A percentile compares a stretch with the other conserved stretches of the same genome.
These are phyloP conservation scores for Atta colombica DNA, from an alignment of 1,140 invertebrate genomes.

Conservation along the genomic window DNA sequence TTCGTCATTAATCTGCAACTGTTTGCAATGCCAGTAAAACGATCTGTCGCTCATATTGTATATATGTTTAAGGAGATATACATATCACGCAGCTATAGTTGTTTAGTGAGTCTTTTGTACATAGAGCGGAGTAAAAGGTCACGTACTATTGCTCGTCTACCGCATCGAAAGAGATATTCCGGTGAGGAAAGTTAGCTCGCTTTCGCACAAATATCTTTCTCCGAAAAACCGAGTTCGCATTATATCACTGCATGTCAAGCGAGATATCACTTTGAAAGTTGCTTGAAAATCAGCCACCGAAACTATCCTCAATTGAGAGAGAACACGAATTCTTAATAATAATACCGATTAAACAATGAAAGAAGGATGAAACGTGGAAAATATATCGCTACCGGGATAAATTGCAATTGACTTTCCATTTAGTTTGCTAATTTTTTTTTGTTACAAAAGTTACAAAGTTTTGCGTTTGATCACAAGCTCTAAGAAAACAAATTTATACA, in stretches of 20 bases:
- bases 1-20: conserved; percentile 60
- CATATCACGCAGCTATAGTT: conserved; percentile 40
- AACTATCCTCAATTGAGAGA: conserved; percentile 52
- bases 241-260: conserved; percentile 63
- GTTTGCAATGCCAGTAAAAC: conserved; percentile 51
- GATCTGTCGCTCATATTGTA: conserved; percentile 12
- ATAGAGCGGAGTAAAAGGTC: conserved; percentile 39
- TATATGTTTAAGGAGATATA: conserved; percentile 42
- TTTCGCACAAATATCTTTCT: conserved; percentile 54
- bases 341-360: conserved; percentile 53
- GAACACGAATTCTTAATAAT: conserved; percentile 47
- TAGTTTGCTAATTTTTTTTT: conserved; percentile 46
- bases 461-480: conserved; percentile 9
- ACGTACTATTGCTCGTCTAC: conserved; percentile 52
- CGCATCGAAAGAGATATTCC: conserved; percentile 48
- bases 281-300: conserved; percentile 47
- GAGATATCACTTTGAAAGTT: conserved; percentile 59
- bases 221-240: conserved; percentile 53
- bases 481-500: conserved; percentile 51
- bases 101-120: conserved; percentile 51
- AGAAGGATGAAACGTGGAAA: conserved; percentile 32
- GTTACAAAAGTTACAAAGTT: conserved; percentile 29
- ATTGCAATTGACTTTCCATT: conserved; percentile 40
- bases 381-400: conserved; percentile 31
- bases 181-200: conserved; percentile 52